These are phyloP conservation scores for Suricata suricatta DNA, from an alignment of 2,113 vertebrate genomes.

Conservation along the genomic window DNA sequence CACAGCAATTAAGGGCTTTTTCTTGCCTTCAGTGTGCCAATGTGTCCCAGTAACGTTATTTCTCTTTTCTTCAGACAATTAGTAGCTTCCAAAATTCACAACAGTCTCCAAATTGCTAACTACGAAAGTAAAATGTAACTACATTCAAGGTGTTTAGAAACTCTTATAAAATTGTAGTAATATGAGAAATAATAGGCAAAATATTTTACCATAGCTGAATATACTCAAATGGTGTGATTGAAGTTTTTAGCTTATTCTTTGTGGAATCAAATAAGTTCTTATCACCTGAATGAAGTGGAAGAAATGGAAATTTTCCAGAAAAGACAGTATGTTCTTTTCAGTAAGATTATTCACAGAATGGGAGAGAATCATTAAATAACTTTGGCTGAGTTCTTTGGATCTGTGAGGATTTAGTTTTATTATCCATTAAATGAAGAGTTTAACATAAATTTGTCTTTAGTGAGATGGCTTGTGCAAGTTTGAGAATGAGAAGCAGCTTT, in stretches of 20 bases:
- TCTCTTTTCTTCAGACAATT: slow-evolving; percentile 73
- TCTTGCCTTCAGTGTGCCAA: slow-evolving; percentile 66
- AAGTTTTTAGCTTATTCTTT: slow-evolving; percentile 24
- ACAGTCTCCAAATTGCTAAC: slow-evolving; percentile 61
- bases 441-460: neutral
- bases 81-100: slow-evolving; percentile 71
- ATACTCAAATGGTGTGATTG: slow-evolving; percentile 35
- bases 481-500: neutral
- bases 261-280: neutral
- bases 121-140: slow-evolving; percentile 56
- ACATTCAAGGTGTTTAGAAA: slow-evolving; percentile 69
- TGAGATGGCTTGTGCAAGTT: neutral
- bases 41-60: slow-evolving; percentile 62
- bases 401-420: slow-evolving; percentile 21
- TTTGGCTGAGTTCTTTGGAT: neutral
- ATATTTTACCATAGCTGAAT: slow-evolving; percentile 58
- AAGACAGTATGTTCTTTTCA: slow-evolving; percentile 25
- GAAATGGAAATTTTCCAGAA: slow-evolving; percentile 37
- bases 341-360: slow-evolving; percentile 35
- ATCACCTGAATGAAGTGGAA: slow-evolving; percentile 37
- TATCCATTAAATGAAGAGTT: slow-evolving; percentile 34
- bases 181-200: slow-evolving; percentile 55
- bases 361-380: neutral
- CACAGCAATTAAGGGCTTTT: slow-evolving; percentile 70
- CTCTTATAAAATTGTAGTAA: slow-evolving; percentile 29